Percentiles rank a stretch among this genome's conserved stretches.
phyloP scores from a whole-genome alignment of 2,113 vertebrate species.

The Cochlearius cochlearius region DNA sequence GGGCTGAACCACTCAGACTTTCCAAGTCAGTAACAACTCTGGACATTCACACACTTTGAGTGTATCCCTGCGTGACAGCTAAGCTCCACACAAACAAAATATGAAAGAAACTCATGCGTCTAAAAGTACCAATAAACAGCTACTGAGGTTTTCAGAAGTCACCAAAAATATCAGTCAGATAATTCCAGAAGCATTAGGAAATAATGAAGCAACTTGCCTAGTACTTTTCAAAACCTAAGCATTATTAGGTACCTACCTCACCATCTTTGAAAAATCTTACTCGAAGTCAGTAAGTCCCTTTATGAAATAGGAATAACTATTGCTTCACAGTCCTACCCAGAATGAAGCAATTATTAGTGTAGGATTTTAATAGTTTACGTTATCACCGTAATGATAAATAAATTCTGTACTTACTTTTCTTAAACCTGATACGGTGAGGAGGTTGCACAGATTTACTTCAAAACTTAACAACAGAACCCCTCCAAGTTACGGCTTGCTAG shows the following conservation, averaged over 20 bases:
- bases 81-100: not conserved
- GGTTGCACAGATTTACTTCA: not conserved
- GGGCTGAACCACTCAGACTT: not conserved
- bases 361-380: not conserved
- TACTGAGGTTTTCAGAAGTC: not conserved
- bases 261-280: not conserved
- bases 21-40: not conserved
- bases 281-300: not conserved
- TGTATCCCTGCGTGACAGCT: not conserved
- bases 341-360: not conserved
- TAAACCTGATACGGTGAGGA: not conserved
- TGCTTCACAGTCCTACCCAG: not conserved
- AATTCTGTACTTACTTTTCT: not conserved
- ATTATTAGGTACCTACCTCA: not conserved
- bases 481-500: not conserved
- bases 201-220: not conserved
- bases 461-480: not conserved
- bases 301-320: not conserved
- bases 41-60: rapidly evolving
- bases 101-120: not conserved
- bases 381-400: not conserved
- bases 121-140: not conserved
- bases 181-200: not conserved
- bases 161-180: not conserved
- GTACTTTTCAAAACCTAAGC: not conserved